Percentiles rank a stretch among this genome's conserved stretches.
Evolutionary conservation across 2,797 vertebrate species (phyloP).

Genomic region (Trachurus trachurus): DNA sequence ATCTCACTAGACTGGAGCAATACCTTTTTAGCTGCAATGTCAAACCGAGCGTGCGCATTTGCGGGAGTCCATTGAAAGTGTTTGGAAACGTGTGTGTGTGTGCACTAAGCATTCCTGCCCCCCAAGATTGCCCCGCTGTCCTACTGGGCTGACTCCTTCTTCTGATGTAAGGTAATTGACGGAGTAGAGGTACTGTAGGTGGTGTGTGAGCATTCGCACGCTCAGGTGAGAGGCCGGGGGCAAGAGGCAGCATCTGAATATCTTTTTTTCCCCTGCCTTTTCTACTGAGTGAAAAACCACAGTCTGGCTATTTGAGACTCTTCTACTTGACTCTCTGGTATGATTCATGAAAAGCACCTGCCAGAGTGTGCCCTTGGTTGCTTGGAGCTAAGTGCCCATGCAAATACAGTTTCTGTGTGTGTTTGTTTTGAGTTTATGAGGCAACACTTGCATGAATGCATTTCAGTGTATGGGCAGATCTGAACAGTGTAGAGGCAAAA

Average conservation of each 20-base stretch:
- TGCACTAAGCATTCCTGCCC: background rate
- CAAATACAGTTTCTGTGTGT: constrained; percentile 14
- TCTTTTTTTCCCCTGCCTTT: constrained; percentile 19
- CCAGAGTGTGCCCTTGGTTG: constrained; percentile 14
- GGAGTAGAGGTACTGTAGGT: constrained; percentile 39
- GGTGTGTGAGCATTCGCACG: constrained; percentile 50
- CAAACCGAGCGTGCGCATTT: constrained; percentile 8
- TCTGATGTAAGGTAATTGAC: constrained; percentile 52
- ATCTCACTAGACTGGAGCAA: constrained; percentile 13
- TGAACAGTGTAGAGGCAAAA: too few species aligned
- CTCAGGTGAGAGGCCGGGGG: constrained; percentile 42
- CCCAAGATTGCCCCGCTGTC: constrained; percentile 34
- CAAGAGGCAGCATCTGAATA: constrained; percentile 28
- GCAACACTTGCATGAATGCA: constrained; percentile 20
- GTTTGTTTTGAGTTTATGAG: constrained; percentile 2
- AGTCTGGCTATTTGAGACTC: constrained; percentile 31
- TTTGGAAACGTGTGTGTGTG: background rate
- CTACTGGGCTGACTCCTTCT: constrained; percentile 38
- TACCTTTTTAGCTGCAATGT: background rate
- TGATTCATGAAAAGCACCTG: constrained; percentile 56
- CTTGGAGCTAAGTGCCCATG: constrained; percentile 13
- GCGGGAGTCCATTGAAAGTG: background rate
- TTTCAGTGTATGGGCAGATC: constrained; percentile 30
- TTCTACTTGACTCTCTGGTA: constrained; percentile 21
- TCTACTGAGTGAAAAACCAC: constrained; percentile 24